A percentile compares a stretch with the other conserved stretches of the same genome.
These are phyloP conservation scores for Pyrochroa serraticornis DNA, from an alignment of 2,888 invertebrate genomes.

Conservation along the genomic window DNA sequence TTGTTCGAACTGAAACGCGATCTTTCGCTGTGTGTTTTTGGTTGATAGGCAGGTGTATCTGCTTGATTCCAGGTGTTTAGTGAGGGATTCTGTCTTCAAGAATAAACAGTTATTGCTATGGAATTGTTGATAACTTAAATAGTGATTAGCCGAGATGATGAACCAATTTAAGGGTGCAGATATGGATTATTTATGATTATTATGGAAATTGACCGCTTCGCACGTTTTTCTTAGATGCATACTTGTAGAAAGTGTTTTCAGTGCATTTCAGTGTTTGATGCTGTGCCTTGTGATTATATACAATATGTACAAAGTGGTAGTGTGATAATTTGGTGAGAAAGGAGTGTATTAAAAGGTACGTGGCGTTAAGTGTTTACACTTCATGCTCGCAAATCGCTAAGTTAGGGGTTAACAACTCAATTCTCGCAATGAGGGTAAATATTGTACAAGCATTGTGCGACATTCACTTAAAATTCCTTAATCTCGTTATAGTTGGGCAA, in stretches of 20 bases:
- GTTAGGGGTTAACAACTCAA: not conserved
- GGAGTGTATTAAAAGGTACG: conserved; percentile 28
- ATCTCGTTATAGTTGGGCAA: not conserved
- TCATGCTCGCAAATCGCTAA: conserved; percentile 3
- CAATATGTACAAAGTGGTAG: conserved; percentile 33
- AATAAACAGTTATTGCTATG: too few species aligned
- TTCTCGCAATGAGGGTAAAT: conserved; percentile 9
- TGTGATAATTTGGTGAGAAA: conserved; percentile 26
- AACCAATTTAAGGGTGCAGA: not conserved
- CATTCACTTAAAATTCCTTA: conserved; percentile 4
- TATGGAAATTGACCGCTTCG: not conserved
- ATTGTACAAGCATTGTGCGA: not conserved
- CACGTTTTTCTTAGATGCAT: conserved; percentile 29
- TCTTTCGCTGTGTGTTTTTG: too few species aligned
- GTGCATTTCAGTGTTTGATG: conserved; percentile 34
- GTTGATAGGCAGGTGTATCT: too few species aligned
- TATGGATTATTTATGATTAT: conserved; percentile 14
- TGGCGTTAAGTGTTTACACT: conserved; percentile 13
- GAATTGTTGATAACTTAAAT: too few species aligned
- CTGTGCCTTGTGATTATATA: conserved; percentile 39
- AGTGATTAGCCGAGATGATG: too few species aligned
- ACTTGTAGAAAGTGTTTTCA: conserved; percentile 29
- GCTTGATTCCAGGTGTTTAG: too few species aligned
- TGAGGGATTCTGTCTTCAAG: too few species aligned
- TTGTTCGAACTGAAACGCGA: too few species aligned